Conservation (phyloP, 2,797 vertebrate genomes). For the Galago senegalensis region DNA sequence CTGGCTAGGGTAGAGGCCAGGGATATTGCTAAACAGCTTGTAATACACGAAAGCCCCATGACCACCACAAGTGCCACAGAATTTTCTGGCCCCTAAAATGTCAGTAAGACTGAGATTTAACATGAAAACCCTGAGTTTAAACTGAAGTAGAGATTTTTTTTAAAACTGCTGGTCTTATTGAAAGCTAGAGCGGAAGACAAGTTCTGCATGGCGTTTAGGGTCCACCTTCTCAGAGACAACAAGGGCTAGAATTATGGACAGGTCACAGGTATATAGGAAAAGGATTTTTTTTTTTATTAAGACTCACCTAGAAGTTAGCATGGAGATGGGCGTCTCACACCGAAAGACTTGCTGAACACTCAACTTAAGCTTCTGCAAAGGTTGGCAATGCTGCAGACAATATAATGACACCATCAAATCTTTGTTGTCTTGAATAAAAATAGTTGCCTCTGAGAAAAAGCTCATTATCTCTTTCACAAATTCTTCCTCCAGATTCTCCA, state of each 20-base stretch:
- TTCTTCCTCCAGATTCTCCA: slow-evolving; percentile 32
- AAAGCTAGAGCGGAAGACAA: neutral
- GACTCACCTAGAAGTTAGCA: neutral
- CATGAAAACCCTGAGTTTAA: neutral
- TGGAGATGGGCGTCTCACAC: too few species aligned
- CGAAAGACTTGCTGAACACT: neutral
- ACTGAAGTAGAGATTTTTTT: neutral
- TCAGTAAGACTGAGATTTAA: neutral
- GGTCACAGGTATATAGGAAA: neutral
- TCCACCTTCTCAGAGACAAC: neutral
- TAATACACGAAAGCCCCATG: neutral
- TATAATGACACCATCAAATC: neutral
- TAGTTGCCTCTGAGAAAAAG: neutral
- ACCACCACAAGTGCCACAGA: neutral
- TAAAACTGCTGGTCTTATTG: neutral
- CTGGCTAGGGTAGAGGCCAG: neutral
- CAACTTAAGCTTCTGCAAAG: neutral
- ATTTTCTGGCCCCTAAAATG: too few species aligned
- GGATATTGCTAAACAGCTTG: neutral
- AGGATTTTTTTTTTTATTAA: neutral
- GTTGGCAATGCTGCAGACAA: neutral
- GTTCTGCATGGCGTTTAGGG: neutral
- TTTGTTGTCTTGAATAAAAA: neutral
- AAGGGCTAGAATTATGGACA: neutral
- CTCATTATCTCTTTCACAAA: neutral